A percentile compares a stretch with the other conserved stretches of the same genome.
Conservation (phyloP, 23 tunicate species). For the Styela clava region DNA sequence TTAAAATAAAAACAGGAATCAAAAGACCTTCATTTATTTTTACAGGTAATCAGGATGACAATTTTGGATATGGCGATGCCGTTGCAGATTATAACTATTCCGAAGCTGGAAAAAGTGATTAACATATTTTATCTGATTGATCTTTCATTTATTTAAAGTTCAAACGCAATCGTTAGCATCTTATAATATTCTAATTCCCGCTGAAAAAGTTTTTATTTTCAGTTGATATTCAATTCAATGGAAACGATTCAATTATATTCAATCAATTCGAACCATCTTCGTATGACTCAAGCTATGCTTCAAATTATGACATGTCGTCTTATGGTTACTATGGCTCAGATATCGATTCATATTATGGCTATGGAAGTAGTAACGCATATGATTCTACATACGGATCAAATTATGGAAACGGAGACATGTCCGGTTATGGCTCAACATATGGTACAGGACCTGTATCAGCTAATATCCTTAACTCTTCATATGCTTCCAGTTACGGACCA, state of each 20-base stretch:
- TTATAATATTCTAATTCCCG: too few species aligned
- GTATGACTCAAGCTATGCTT: background rate
- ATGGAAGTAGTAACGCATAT: too few species aligned
- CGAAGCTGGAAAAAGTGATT: background rate
- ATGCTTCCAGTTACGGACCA: too few species aligned
- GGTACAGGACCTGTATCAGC: too few species aligned
- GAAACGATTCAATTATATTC: background rate
- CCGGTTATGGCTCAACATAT: background rate
- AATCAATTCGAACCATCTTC: background rate
- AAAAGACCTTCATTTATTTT: too few species aligned
- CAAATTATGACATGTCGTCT: background rate
- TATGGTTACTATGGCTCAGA: background rate
- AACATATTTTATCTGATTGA: too few species aligned
- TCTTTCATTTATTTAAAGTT: too few species aligned
- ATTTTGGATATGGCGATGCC: background rate
- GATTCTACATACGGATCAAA: background rate
- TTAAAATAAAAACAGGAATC: too few species aligned
- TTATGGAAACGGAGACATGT: background rate
- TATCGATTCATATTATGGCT: too few species aligned
- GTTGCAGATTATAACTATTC: background rate
- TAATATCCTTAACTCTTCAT: too few species aligned
- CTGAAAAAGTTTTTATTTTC: background rate
- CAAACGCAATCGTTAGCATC: too few species aligned
- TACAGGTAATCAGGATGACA: background rate
- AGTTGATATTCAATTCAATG: background rate